Base-by-base conservation (phyloP, 2,113 vertebrate genomes). In the Neolamprologus toae region DNA sequence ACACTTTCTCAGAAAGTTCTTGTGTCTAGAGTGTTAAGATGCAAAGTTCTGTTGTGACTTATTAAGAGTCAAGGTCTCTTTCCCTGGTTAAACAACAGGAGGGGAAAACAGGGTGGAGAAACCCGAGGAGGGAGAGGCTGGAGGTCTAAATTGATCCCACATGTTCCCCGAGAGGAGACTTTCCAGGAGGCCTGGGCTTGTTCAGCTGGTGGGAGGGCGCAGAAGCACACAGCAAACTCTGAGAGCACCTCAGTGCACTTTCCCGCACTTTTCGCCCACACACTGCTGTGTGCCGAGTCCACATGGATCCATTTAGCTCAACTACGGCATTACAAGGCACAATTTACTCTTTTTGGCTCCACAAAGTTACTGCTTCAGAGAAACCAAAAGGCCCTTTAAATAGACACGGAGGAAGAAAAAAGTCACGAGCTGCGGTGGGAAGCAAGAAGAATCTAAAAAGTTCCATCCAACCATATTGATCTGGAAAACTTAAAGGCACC, bases 141-240 rank as follows among this genome's bases (percentile, higher is more conserved):
- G 91, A 93, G 90, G 90, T 92, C 95, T 92, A 96, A 96, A 97
- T 96, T 82, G 95, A 91, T 95, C 93, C 95, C 96, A 96, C 95
- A 96, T 97, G 96, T 95, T 96, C 91, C 86, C 73, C 28, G 21
- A 82, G 90, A 93, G 83, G 86, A 88, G 88, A 55, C 83, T 90
- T 94, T 93, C 81, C 93, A 93, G 86, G 86, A 91, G 12, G 87
- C 90, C 87, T 23, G 4, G 16, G 53, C 42, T 81, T 33, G 26
- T 63, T 83, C 16, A 12, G 53, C 68, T 79, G 84, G 86, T 66
- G 82, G 81, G 87, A 85, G 88, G 86, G 86, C 8, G 78, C 80
- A n/a, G 81, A 35, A 49, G 90, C 8, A n/a, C 13, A 4, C 21
- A 82, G 88, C 71, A 51, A 87, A 90, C 84, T 86, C 76, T 28